phyloP scores from a whole-genome alignment of 2,113 vertebrate species.

The Eolophus roseicapilla region DNA sequence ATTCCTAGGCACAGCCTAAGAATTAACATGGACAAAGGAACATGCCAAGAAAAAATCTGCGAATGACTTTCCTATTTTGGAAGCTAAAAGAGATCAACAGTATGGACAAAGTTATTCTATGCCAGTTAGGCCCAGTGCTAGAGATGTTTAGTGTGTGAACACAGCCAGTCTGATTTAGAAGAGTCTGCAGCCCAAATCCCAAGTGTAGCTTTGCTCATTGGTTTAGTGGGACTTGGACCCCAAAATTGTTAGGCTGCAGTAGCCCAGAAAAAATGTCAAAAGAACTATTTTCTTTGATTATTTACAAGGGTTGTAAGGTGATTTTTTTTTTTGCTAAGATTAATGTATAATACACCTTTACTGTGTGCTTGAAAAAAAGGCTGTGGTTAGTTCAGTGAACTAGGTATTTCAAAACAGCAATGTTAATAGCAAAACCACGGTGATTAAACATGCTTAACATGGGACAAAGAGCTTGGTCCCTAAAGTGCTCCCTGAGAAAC shows the following conservation, averaged over 20 bases:
- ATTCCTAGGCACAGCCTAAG: neutral
- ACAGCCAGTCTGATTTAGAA: neutral
- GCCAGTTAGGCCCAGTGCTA: neutral
- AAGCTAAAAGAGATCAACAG: neutral
- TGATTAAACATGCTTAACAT: neutral
- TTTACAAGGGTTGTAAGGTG: neutral
- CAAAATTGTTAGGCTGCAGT: neutral
- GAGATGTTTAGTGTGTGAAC: neutral
- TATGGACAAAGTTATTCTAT: neutral
- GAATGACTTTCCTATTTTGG: neutral
- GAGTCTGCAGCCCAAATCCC: neutral
- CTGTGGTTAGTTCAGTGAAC: neutral
- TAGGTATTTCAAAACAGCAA: neutral
- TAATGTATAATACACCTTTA: neutral
- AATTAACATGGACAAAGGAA: neutral
- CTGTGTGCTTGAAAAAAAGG: neutral
- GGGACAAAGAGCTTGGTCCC: neutral
- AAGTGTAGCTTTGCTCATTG: neutral
- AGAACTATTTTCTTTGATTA: neutral
- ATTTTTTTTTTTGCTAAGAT: neutral
- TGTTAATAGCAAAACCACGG: neutral
- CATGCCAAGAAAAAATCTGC: neutral
- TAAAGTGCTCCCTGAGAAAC: neutral
- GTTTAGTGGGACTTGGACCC: neutral
- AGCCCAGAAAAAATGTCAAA: neutral